A percentile compares a stretch with the other conserved stretches of the same genome.
These are phyloP conservation scores for Antheraea assamensis DNA, from an alignment of 2,888 invertebrate genomes.

Conservation along the genomic window DNA sequence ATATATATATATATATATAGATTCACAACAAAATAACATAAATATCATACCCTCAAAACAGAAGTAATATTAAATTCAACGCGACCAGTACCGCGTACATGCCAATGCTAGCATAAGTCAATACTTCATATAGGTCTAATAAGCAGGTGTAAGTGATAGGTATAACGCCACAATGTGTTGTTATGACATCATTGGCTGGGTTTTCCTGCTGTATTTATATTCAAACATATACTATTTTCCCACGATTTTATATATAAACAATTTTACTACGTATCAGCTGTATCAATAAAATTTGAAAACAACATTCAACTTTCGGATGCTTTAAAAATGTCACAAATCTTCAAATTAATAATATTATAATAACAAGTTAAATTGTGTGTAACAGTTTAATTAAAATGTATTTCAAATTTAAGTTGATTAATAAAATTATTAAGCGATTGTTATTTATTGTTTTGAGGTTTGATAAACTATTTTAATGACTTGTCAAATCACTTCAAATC, in stretches of 20 bases:
- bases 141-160: constrained; percentile 10
- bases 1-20: neutral
- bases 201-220: constrained; percentile 7
- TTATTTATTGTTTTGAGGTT: neutral
- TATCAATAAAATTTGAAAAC: neutral
- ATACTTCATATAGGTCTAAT: constrained; percentile 1
- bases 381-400: neutral
- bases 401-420: neutral
- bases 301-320: neutral
- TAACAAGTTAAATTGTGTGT: neutral
- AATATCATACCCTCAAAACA: neutral
- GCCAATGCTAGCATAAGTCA: neutral
- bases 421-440: neutral
- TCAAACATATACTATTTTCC: constrained; percentile 11
- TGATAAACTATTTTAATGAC: neutral
- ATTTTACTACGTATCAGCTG: neutral
- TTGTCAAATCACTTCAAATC: neutral
- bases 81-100: neutral
- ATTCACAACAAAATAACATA: neutral
- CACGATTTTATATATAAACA: neutral
- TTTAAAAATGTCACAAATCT: neutral
- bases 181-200: constrained; percentile 8
- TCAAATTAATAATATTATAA: neutral
- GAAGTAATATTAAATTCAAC: neutral
- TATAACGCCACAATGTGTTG: constrained; percentile 3